Evolutionary conservation across 2,797 vertebrate genomes (phyloP).

Genomic region (Cynodonichthys magdalenae): DNA sequence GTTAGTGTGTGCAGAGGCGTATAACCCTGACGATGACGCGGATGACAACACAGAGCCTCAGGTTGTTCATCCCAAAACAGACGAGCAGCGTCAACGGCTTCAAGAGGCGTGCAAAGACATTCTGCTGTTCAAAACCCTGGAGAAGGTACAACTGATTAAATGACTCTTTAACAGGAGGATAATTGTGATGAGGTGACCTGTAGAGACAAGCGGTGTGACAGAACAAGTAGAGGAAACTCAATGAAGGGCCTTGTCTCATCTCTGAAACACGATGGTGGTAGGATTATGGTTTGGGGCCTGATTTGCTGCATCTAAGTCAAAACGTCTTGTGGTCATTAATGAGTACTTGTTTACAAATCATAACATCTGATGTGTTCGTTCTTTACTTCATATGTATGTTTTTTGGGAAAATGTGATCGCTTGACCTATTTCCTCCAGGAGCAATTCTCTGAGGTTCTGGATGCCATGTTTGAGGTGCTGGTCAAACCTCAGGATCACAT

Average conservation of each 20-base stretch:
- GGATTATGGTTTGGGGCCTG: neutral
- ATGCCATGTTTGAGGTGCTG: slow-evolving; percentile 94
- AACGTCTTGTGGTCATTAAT: neutral
- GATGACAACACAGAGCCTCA: slow-evolving; percentile 88
- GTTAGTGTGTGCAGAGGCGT: slow-evolving; percentile 93
- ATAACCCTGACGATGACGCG: slow-evolving; percentile 94
- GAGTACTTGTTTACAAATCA: too few species aligned
- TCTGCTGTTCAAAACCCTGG: slow-evolving; percentile 93
- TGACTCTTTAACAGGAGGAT: neutral
- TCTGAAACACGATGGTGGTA: neutral
- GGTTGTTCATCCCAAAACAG: slow-evolving; percentile 91
- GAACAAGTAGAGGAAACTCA: too few species aligned
- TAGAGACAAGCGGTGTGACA: too few species aligned
- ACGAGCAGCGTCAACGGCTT: slow-evolving; percentile 88
- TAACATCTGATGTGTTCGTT: neutral
- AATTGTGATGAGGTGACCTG: too few species aligned
- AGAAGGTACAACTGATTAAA: slow-evolving; percentile 81
- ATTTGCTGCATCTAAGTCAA: neutral
- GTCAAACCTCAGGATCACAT: slow-evolving; percentile 92
- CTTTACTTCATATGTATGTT: neutral
- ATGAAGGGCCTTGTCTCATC: neutral
- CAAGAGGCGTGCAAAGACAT: slow-evolving; percentile 95
- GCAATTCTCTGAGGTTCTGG: slow-evolving; percentile 92
- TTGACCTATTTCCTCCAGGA: slow-evolving; percentile 76
- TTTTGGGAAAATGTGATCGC: too few species aligned